A percentile compares a stretch with the other conserved stretches of the same genome.
phyloP scores from a whole-genome alignment of 2,113 vertebrate genomes.

The Pitta sordida region DNA sequence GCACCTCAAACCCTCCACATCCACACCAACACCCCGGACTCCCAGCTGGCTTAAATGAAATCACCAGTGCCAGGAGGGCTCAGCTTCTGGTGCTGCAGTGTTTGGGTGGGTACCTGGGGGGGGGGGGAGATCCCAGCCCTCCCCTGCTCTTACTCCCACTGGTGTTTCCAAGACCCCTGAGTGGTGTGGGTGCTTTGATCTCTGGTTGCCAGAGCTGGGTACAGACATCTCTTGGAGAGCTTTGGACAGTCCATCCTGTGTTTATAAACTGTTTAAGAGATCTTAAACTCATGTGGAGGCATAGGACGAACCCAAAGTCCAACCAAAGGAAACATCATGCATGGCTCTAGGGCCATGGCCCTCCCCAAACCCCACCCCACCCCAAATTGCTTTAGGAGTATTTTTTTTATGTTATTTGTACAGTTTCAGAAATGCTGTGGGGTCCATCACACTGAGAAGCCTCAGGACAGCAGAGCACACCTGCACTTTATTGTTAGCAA shows the following conservation, averaged over 20 bases:
- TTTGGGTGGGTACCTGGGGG: neutral
- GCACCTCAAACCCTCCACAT: neutral
- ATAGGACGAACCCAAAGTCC: neutral
- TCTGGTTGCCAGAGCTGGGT: neutral
- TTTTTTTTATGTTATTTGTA: neutral
- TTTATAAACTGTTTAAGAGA: neutral
- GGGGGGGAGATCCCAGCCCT: neutral
- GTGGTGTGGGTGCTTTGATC: neutral
- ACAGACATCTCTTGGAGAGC: accelerated
- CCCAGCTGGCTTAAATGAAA: neutral
- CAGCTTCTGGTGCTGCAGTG: neutral
- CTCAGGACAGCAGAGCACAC: neutral
- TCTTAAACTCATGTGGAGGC: neutral
- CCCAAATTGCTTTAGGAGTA: neutral
- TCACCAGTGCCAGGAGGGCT: accelerated
- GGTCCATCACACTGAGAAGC: neutral
- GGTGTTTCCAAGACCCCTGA: neutral
- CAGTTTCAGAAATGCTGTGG: neutral
- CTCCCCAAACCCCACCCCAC: too few relatives aligned
- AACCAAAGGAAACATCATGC: accelerated
- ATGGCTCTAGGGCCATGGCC: neutral
- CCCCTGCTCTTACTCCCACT: neutral
- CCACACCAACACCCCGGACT: neutral
- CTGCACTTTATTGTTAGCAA: neutral
- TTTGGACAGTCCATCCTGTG: neutral